phyloP scores from a whole-genome alignment of 2,113 vertebrate species.

The Rhombomys opimus region DNA sequence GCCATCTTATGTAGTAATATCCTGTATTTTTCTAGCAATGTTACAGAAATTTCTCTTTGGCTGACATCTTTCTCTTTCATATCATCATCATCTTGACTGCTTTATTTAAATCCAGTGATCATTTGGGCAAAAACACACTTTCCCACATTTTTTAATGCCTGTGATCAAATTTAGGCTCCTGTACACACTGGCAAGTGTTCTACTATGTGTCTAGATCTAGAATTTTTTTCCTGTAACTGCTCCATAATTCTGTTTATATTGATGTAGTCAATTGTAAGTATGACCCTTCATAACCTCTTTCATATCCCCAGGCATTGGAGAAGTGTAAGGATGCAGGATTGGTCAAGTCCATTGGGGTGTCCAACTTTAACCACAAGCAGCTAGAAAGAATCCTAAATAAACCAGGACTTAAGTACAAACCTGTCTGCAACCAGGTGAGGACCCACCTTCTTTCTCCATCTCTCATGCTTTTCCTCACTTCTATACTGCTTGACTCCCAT shows the following conservation, averaged over 20 bases:
- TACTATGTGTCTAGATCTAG: neutral
- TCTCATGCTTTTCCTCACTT: neutral
- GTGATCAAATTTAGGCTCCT: too few species aligned
- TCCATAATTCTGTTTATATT: neutral
- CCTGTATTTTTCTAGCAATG: neutral
- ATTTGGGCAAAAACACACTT: neutral
- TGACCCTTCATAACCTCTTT: neutral
- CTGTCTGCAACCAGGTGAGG: conserved; percentile 53
- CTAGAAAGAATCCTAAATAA: conserved; percentile 48
- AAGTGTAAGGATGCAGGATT: conserved; percentile 89
- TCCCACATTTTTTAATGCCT: neutral
- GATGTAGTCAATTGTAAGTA: fast-evolving
- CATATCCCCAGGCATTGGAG: conserved; percentile 86
- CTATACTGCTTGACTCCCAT: fast-evolving
- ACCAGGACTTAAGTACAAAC: conserved; percentile 65
- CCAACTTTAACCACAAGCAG: conserved; percentile 50
- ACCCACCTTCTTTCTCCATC: fast-evolving
- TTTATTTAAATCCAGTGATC: fast-evolving
- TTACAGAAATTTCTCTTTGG: neutral
- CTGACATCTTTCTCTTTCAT: too few species aligned
- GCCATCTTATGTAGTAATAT: neutral
- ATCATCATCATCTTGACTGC: neutral
- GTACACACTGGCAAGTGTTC: neutral
- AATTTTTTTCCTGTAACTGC: neutral
- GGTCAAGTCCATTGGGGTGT: conserved; percentile 77